Evolutionary conservation across 1,140 invertebrate genomes (phyloP), one percentile per base, ranked within the genome.

Genomic region (Portunus trituberculatus): DNA sequence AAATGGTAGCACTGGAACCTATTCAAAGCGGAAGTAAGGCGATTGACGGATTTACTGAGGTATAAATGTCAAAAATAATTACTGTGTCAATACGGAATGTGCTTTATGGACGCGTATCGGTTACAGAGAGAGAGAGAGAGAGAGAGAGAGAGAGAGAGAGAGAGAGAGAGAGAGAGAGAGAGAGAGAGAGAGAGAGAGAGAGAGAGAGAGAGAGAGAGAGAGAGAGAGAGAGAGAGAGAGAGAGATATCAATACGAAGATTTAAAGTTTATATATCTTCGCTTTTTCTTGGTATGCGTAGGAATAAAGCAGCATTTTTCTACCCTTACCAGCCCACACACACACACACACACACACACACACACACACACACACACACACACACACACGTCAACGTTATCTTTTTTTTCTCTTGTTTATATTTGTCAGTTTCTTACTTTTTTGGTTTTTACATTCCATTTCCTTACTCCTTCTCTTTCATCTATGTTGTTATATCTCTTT

Each of bases 301-400:
- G 48, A 52, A 52, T 52, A 14, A 52, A 52, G 14, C 6, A 6
- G 48, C 48, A 52, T 25, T n/a, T 20, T n/a, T n/a, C 12, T n/a
- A 76, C 59, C 7, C 59, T 12, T 20, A 25, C 67, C 12, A 2
- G n/a, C 67, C 12, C 67, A n/a, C 20, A 76, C 67, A 76, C 67
- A n/a, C 67, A n/a, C 67, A n/a, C 67, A 76, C 67, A 76, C 67
- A n/a, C 67, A 25, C 67, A 76, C 67, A 76, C 67, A 76, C 67
- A n/a, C 67, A 76, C 67, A 76, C 67, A 76, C 67, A 76, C 67
- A 76, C 67, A 76, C 67, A 76, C 67, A 76, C 67, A 76, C 67
- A 76, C 20, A n/a, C 52, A 14, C 16, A 39, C 39, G 6, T n/a
- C n/a, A n/a, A n/a, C n/a, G n/a, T n/a, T n/a, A n/a, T n/a, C n/a